Evolutionary conservation across 2,797 vertebrate genomes (phyloP), one percentile per base, ranked within the genome.

Genomic region (Trachops cirrhosus): DNA sequence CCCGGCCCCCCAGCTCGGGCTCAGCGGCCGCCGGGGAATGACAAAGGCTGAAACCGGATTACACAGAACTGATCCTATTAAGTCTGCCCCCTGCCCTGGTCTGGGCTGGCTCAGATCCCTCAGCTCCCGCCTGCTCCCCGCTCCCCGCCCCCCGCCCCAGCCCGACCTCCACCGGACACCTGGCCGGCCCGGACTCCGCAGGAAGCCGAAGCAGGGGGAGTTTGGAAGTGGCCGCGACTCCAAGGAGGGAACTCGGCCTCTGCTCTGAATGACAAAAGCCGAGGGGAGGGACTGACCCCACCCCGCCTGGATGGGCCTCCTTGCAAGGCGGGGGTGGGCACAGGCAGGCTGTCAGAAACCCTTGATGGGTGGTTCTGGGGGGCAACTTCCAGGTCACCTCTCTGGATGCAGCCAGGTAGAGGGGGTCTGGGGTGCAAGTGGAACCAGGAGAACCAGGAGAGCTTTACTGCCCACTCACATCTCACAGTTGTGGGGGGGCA

Each of bases 11-110:
- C 97, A 95, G 97, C 98, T 97, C 50, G 93, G 91, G 96, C 97
- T 98, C 97, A 95, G 94, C 74, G 96, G 98, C 97, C 94, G 97
- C 98, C 98, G 95, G 98, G 98, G 98, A 98, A 98, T 98, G 82
- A 98, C 98, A 99, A 98, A 98, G 98, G 98, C 97, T 96, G 85
- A 98, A 98, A 98, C 98, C 98, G 98, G 99, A 99, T 99, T 99
- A 99, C 99, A 98, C 98, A 87, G 97, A 97, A 97, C 97, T 98
- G 98, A 99, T 98, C 99, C 98, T 97, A 97, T 98, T 99, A 99
- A 98, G 98, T 97, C 97, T 22, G 80, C 32, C 97, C 67, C 78
- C 78, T 41, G 48, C n/a, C 19, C 2, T 1, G 54, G 41, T 78
- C 32, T 19, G 0, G 6, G 57, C 37, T 1, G 26, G 18, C 93